Base-by-base conservation (phyloP, 1,140 invertebrate genomes). In the Macrostomum lignano region DNA sequence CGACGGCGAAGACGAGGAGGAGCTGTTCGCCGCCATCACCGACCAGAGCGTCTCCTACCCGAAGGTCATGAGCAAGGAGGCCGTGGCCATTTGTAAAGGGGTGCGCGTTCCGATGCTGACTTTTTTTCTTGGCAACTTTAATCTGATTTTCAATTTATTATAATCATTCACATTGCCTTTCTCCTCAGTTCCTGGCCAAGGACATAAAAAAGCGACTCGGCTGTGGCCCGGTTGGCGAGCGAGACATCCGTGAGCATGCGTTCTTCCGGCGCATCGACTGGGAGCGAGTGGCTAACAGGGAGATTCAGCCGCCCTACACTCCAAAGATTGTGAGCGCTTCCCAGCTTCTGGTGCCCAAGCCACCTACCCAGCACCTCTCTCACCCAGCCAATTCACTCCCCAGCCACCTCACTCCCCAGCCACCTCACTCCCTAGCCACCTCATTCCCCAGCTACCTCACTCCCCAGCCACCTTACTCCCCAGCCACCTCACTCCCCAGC, bases 1-100 rank as follows among this genome's bases (percentile, higher is more conserved):
- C 53, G 88, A 98, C 58, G 88, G 88, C 0, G 88, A 98, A 58
- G 88, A 96, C 62, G 88, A 98, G 48, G 88, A 98, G 55, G 88
- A 98, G 55, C 56, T 98, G 14, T 98, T 98, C 39, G 59, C 53
- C 9, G 79, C 86, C 9, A 98, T 96, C 37, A 94, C 84, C 2
- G 86, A 98, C 51, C 84, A 96, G 45, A 88, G 81, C 57, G 84
- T 94, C 22, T 88, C 81, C 28, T 98, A 96, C 60, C 86, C 88
- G 1, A 96, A 94, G 55, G 72, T 71, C 36, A 65, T 93, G 42
- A 82, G 77, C 29, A 82, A 84, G 60, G 75, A 79, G 50, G 71
- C 84, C 2, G 88, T 91, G 46, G 77, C 91, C 49, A 71, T 76
- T 25, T 94, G 84, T 62, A 96, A 94, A 70, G 79, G 75, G 43